These are phyloP conservation scores for Osedax frankpressi DNA, from an alignment of 2,888 invertebrate genomes.

Conservation along the genomic window DNA sequence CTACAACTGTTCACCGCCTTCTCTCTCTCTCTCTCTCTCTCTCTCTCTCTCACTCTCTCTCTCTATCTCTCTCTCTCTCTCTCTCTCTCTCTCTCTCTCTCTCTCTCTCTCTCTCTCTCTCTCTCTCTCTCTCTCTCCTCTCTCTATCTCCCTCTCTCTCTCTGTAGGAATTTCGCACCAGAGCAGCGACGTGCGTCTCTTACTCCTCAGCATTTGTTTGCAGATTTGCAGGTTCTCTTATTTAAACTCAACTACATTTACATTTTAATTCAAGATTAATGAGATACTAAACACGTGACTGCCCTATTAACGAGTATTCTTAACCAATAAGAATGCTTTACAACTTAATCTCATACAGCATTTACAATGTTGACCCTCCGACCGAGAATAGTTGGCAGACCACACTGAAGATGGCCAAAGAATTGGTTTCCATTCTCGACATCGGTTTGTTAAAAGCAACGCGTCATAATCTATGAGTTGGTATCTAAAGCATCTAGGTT, in stretches of 20 bases:
- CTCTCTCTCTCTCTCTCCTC: too few species aligned
- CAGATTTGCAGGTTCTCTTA: constrained; percentile 10
- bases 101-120: too few species aligned
- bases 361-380: constrained; percentile 21
- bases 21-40: too few species aligned
- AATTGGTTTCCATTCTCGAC: background rate
- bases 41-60: too few species aligned
- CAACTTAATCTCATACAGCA: background rate
- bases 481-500: too few species aligned
- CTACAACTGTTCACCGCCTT: too few species aligned
- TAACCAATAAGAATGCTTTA: too few species aligned
- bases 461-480: background rate
- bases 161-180: constrained; percentile 4
- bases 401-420: background rate
- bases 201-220: constrained; percentile 14
- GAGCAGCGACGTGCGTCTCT: constrained; percentile 3
- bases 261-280: background rate
- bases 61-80: too few species aligned
- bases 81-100: too few species aligned
- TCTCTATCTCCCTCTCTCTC: too few species aligned
- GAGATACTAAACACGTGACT: constrained; percentile 3
- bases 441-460: background rate
- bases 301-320: too few species aligned
- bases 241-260: constrained; percentile 18
- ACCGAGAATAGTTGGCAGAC: background rate